These are phyloP conservation scores for Pagetopsis macropterus DNA, from an alignment of 2,797 vertebrate genomes.

Conservation along the genomic window DNA sequence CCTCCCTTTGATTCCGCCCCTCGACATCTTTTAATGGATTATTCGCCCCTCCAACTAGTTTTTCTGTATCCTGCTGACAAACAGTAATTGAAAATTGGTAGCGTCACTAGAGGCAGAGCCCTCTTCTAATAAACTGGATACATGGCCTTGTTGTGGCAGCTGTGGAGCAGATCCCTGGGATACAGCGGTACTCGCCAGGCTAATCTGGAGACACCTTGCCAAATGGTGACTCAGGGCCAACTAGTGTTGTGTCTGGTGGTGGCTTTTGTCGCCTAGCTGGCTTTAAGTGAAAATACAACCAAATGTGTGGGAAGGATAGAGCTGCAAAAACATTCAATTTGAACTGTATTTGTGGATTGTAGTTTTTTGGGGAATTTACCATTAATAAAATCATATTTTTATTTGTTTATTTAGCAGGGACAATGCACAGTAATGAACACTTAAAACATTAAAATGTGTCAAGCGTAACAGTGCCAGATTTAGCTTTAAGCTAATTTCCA, in stretches of 20 bases:
- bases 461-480: no score
- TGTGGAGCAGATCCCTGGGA: slow-evolving; percentile 42
- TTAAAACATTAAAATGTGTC: no score
- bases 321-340: slow-evolving; percentile 5
- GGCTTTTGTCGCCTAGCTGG: slow-evolving; percentile 32
- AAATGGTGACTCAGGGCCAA: slow-evolving; percentile 55
- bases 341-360: background rate
- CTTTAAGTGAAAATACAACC: slow-evolving; percentile 34
- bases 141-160: slow-evolving; percentile 44
- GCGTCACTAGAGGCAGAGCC: background rate
- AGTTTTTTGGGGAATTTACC: no score
- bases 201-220: slow-evolving; percentile 49
- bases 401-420: no score
- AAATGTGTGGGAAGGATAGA: slow-evolving; percentile 3
- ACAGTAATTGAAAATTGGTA: no score
- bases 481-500: no score
- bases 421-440: no score
- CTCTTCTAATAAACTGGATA: slow-evolving; percentile 8
- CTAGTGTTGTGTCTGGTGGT: slow-evolving; percentile 28
- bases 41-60: no score
- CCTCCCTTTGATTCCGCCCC: no score
- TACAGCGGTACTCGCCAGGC: slow-evolving; percentile 26
- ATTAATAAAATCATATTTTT: no score
- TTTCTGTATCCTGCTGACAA: no score
- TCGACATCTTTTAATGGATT: no score